These are phyloP conservation scores for Tragelaphus buxtoni DNA, from an alignment of 2,113 vertebrate genomes.

Conservation along the genomic window DNA sequence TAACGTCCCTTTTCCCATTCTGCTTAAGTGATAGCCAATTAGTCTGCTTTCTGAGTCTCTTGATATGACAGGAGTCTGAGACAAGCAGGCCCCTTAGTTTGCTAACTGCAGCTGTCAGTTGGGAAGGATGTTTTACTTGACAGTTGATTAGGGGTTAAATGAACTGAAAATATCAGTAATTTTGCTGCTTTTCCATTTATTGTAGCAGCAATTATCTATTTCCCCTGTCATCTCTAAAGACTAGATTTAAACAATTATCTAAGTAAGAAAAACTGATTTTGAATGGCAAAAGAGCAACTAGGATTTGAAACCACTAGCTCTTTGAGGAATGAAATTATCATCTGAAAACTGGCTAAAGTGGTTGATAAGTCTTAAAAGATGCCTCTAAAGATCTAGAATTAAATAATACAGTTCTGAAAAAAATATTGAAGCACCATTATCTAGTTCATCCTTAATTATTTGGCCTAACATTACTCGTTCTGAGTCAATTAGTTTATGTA, in stretches of 20 bases:
- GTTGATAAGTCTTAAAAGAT: background rate
- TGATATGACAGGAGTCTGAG: conserved; percentile 57
- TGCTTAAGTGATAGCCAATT: conserved; percentile 73
- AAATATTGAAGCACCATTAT: background rate
- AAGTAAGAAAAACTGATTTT: conserved; percentile 63
- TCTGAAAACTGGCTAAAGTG: background rate
- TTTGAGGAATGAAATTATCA: conserved; percentile 20
- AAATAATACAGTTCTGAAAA: background rate
- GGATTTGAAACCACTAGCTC: conserved; percentile 27
- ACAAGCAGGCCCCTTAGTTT: conserved; percentile 56
- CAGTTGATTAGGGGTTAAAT: conserved; percentile 82
- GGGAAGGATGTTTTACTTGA: conserved; percentile 77
- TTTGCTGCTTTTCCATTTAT: conserved; percentile 74
- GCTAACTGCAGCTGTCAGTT: conserved; percentile 71
- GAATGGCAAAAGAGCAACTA: conserved; percentile 52
- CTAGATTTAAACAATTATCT: conserved; percentile 70
- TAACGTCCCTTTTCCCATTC: conserved; percentile 48
- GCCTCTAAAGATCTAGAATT: background rate
- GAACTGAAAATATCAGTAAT: conserved; percentile 77
- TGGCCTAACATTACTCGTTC: background rate
- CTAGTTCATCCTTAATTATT: conserved; percentile 19
- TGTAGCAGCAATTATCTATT: conserved; percentile 71
- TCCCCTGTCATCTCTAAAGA: conserved; percentile 61
- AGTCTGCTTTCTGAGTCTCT: conserved; percentile 65
- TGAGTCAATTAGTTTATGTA: background rate